Base-by-base conservation (phyloP, 2,888 invertebrate species). In the Eurois occulta region DNA sequence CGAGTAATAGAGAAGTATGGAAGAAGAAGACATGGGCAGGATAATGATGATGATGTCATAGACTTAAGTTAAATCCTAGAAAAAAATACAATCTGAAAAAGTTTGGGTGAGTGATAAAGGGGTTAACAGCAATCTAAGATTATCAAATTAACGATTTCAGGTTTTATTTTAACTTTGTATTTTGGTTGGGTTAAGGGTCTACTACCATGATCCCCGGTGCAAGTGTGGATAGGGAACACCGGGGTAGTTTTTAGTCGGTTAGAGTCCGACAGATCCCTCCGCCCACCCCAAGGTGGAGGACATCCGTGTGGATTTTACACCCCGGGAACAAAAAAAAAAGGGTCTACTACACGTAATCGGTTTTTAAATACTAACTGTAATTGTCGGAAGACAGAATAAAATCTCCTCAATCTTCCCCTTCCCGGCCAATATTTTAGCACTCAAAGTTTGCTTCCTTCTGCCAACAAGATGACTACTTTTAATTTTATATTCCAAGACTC, bases 401-500 rank as follows among this genome's bases (percentile, higher is more conserved):
- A 11, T 46, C 18, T 62, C 16, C 24, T n/a, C 21, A 72, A 38
- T 38, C 28, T 52, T 43, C 0, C n/a, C 18, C 52, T 43, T 1
- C 24, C 43, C 16, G n/a, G 21, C 6, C 35, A 83, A 68, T 67
- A 67, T 83, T 79, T 62, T 21, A 52, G 21, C 18, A 28, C 16
- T 21, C 10, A 48, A 28, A 70, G 46, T 65, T 72, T 55, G 32
- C 43, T 52, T 35, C 18, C n/a, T 21, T n/a, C 58, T n/a, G 43
- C 72, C 41, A 58, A 18, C 69, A 62, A 24, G 60, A n/a, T 58
- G n/a, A 67, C 75, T 73, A 67, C 64, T 78, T 84, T 79, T 55
- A 75, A 79, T 80, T 76, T 84, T 46, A 67, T 78, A 75, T 76
- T 70, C 68, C 60, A 41, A 78, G 72, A 74, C 52, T 68, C 43